phyloP scores from a whole-genome alignment of 2,888 invertebrate species.

The Cosmopolites sordidus region DNA sequence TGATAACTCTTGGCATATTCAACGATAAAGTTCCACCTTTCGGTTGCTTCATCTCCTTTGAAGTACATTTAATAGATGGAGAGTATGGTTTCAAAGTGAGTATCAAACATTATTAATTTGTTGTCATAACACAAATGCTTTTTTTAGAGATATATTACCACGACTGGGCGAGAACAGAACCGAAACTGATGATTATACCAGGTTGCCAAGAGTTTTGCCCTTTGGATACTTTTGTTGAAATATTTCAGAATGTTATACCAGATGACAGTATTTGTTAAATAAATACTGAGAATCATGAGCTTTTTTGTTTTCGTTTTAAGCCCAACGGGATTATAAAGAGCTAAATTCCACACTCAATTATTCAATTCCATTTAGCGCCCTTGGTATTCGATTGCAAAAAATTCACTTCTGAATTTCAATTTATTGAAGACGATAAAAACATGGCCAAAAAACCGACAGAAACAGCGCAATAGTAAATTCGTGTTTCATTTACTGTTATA shows the following conservation, averaged over 20 bases:
- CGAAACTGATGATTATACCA: slow-evolving; percentile 15
- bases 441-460: no score
- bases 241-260: slow-evolving; percentile 28
- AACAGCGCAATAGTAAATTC: no score
- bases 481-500: no score
- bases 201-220: slow-evolving; percentile 20
- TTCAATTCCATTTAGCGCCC: no score
- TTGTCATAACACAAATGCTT: no score
- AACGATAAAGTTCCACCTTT: slow-evolving; percentile 25
- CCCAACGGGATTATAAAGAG: no score
- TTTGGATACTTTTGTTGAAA: slow-evolving; percentile 7
- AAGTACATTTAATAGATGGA: slow-evolving; percentile 26
- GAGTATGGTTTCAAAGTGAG: slow-evolving; percentile 28
- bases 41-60: slow-evolving; percentile 25
- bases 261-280: slow-evolving; percentile 23
- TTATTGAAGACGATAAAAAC: no score
- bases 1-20: slow-evolving; percentile 25
- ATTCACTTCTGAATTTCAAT: no score
- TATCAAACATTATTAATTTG: neutral
- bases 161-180: slow-evolving; percentile 26
- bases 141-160: slow-evolving; percentile 28
- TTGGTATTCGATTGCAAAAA: no score
- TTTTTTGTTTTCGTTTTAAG: no score
- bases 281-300: no score
- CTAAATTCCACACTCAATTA: no score